Evolutionary conservation across 2,113 vertebrate species (phyloP).

Genomic region (Thamnophis sirtalis): DNA sequence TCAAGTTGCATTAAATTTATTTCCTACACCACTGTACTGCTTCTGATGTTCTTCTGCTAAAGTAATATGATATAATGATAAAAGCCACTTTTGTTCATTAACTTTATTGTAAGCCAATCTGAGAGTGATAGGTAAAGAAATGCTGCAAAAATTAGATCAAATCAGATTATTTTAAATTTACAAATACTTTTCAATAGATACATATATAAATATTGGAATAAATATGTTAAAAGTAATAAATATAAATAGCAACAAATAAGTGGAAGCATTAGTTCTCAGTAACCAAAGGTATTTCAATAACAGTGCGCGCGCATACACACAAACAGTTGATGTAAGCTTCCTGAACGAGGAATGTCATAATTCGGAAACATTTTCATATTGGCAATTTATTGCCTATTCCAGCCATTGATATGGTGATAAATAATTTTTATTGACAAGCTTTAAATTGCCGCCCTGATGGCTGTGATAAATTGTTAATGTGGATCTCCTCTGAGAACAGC

Average conservation of each 20-base stretch:
- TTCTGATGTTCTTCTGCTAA: not conserved
- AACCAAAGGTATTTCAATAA: not conserved
- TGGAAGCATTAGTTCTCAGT: not conserved
- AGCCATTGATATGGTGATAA: not conserved
- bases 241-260: not conserved
- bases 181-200: not conserved
- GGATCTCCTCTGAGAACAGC: not conserved
- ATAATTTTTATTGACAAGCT: not conserved
- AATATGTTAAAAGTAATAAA: not conserved
- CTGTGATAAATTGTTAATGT: not conserved
- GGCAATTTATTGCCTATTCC: not conserved
- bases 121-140: not conserved
- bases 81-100: not conserved
- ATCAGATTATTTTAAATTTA: not conserved
- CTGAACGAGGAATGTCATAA: not conserved
- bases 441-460: not conserved
- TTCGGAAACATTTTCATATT: not conserved
- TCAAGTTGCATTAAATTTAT: not conserved
- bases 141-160: not conserved
- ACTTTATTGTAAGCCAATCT: not conserved
- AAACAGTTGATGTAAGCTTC: not conserved
- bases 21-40: not conserved
- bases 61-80: not conserved
- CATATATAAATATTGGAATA: not conserved
- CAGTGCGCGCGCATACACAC: rapidly evolving